A percentile compares a stretch with the other conserved stretches of the same genome.
Evolutionary conservation across 1,140 invertebrate species (phyloP).

Genomic region (Drosophila elegans): DNA sequence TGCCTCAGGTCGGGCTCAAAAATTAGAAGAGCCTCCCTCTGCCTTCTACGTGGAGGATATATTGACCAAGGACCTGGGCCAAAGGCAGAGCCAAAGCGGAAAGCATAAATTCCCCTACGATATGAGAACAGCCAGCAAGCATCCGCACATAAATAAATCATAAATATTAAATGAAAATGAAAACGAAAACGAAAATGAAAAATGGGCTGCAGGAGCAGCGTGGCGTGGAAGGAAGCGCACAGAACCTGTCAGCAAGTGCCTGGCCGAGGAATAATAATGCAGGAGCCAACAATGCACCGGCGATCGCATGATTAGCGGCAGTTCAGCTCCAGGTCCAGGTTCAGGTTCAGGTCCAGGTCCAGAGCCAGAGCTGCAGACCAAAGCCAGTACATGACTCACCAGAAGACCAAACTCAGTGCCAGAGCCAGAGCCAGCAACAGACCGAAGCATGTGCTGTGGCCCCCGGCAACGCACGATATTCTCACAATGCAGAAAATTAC

Average conservation of each 20-base stretch:
- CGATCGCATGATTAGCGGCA: conserved; percentile 79
- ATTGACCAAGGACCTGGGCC: conserved; percentile 21
- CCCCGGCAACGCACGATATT: conserved; percentile 67
- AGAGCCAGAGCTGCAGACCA: conserved; percentile 20
- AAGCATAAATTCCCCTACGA: conserved; percentile 79
- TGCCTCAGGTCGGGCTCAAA: conserved; percentile 61
- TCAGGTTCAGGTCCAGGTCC: neutral
- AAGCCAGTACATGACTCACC: conserved; percentile 27
- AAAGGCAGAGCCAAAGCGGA: conserved; percentile 62
- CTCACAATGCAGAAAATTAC: conserved; percentile 71
- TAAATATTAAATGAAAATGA: conserved; percentile 83
- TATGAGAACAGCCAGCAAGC: conserved; percentile 79
- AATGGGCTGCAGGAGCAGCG: conserved; percentile 56
- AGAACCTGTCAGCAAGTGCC: conserved; percentile 72
- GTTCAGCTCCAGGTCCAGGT: conserved; percentile 24
- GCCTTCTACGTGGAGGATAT: neutral
- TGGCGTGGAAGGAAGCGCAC: conserved; percentile 60
- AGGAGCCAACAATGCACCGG: conserved; percentile 64
- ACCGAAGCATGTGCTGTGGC: conserved; percentile 31
- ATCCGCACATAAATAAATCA: conserved; percentile 82
- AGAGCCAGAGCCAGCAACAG: conserved; percentile 1
- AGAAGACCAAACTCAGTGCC: conserved; percentile 9
- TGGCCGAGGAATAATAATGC: conserved; percentile 56
- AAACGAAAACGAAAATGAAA: conserved; percentile 83
- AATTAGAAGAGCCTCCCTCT: conserved; percentile 40